Evolutionary conservation across 2,113 vertebrate genomes (phyloP).

Genomic region (Lanius ludovicianus): DNA sequence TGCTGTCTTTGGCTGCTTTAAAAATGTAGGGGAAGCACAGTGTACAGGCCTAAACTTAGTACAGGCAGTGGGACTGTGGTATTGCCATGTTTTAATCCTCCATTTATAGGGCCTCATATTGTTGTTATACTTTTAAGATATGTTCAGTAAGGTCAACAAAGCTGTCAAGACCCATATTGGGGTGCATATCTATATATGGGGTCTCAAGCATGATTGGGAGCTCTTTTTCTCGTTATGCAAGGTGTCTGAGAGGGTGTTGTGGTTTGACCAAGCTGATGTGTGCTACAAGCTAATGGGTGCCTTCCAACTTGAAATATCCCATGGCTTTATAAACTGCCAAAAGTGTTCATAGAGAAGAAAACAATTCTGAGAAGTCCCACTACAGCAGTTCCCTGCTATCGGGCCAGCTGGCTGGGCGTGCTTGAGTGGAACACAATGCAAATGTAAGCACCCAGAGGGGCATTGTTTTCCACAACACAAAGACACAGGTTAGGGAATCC

Average conservation of each 20-base stretch:
- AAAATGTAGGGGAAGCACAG: background rate
- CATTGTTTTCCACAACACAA: background rate
- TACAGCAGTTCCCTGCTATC: background rate
- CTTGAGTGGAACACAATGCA: background rate
- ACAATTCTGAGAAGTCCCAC: background rate
- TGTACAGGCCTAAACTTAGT: background rate
- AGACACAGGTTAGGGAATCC: background rate
- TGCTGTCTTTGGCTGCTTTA: background rate
- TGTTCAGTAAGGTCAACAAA: background rate
- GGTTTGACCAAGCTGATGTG: background rate
- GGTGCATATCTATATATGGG: background rate
- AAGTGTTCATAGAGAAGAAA: background rate
- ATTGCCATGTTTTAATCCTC: background rate
- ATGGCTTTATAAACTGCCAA: background rate
- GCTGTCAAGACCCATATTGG: background rate
- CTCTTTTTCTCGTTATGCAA: background rate
- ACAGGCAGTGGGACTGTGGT: background rate
- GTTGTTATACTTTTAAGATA: background rate
- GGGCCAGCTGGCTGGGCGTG: background rate
- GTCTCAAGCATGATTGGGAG: background rate
- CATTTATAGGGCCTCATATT: accelerated
- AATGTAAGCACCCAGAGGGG: background rate
- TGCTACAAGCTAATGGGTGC: background rate
- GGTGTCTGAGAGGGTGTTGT: background rate
- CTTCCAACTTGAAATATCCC: background rate